Evolutionary conservation across 2,113 vertebrate genomes (phyloP).

Genomic region (Oryctolagus cuniculus): mOryCun1.1 NC_091447.1:44762501-44763000

Average conservation of each 20-base stretch:
- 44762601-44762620: neutral
- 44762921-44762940: constrained; percentile 56
- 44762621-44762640: neutral
- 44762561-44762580: neutral
- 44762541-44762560: neutral
- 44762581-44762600: constrained; percentile 30
- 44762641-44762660: neutral
- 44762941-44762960: constrained; percentile 51
- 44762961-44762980: constrained; percentile 45
- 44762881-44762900: constrained; percentile 47
- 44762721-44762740: constrained; percentile 22
- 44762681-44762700: neutral
- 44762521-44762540: neutral
- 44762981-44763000: neutral
- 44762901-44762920: neutral
- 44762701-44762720: constrained; percentile 22
- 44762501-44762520: too few relatives aligned
- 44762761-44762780: constrained; percentile 22
- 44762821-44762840: constrained; percentile 35
- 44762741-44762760: constrained; percentile 42
- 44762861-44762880: constrained; percentile 14
- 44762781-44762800: constrained; percentile 21
- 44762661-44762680: neutral
- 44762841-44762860: constrained; percentile 40
- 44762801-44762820: constrained; percentile 42